phyloP scores from a whole-genome alignment of 2,113 vertebrate genomes.

The Puma concolor region DNA sequence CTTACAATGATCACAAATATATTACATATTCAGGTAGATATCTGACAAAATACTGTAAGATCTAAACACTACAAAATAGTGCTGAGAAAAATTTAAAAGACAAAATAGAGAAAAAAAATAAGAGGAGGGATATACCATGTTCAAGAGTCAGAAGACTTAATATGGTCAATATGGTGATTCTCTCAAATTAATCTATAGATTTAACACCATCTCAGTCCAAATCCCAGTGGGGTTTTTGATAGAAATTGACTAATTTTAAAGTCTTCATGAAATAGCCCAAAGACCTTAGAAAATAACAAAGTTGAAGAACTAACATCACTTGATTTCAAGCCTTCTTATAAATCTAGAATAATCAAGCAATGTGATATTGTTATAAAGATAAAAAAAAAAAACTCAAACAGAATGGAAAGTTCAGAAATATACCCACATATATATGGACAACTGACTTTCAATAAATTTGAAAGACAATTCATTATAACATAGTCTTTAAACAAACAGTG shows the following conservation, averaged over 20 bases:
- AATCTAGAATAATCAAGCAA: not conserved
- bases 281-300: not conserved
- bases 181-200: not conserved
- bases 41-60: not conserved
- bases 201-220: not conserved
- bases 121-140: not conserved
- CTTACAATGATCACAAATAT: not conserved
- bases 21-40: not conserved
- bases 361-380: not conserved
- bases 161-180: not conserved
- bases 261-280: not conserved
- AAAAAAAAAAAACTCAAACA: not conserved
- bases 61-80: not conserved
- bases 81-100: not conserved
- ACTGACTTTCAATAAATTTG: not conserved
- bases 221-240: not conserved
- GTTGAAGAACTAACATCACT: not conserved
- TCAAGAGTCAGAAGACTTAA: not conserved
- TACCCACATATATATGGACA: not conserved
- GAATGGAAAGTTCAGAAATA: not conserved
- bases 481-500: not conserved
- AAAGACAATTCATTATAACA: not conserved
- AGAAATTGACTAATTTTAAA: not conserved
- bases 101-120: not conserved
- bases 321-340: conserved; percentile 5